Evolutionary conservation across 1,140 invertebrate species (phyloP).

Genomic region (Geopemphigus sp.): DNA sequence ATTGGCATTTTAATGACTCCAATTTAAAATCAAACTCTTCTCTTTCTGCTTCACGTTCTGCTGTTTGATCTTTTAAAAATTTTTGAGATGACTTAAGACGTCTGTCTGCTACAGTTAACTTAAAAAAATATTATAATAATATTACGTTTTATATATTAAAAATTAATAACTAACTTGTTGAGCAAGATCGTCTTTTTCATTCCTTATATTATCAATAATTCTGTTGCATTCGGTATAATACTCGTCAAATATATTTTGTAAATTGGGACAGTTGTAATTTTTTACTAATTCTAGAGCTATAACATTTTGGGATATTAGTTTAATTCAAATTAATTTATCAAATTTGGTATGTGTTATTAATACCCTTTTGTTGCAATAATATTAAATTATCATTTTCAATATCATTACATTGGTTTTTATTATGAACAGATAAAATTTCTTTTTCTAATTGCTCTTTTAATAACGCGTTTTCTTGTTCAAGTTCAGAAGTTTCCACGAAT

Average conservation of each 20-base stretch:
- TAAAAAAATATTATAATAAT: background rate
- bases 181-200: slow-evolving; percentile 42
- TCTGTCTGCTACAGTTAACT: slow-evolving; percentile 30
- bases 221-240: slow-evolving; percentile 10
- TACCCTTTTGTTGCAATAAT: slow-evolving; percentile 38
- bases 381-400: slow-evolving; percentile 36
- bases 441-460: slow-evolving; percentile 39
- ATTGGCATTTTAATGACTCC: slow-evolving; percentile 19
- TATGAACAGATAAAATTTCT: background rate
- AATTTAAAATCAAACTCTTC: slow-evolving; percentile 30
- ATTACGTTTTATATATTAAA: background rate
- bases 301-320: background rate
- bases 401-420: background rate
- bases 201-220: slow-evolving; percentile 26
- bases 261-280: slow-evolving; percentile 22
- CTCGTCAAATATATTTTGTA: slow-evolving; percentile 32
- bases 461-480: slow-evolving; percentile 34
- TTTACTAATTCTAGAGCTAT: slow-evolving; percentile 36
- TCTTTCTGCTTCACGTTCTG: slow-evolving; percentile 41
- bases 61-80: slow-evolving; percentile 37
- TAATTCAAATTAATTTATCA: background rate
- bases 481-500: slow-evolving; percentile 7
- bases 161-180: slow-evolving; percentile 31
- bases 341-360: background rate
- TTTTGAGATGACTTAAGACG: slow-evolving; percentile 7